Evolutionary conservation across 2,797 vertebrate species (phyloP).

Genomic region (Coilia nasus): DNA sequence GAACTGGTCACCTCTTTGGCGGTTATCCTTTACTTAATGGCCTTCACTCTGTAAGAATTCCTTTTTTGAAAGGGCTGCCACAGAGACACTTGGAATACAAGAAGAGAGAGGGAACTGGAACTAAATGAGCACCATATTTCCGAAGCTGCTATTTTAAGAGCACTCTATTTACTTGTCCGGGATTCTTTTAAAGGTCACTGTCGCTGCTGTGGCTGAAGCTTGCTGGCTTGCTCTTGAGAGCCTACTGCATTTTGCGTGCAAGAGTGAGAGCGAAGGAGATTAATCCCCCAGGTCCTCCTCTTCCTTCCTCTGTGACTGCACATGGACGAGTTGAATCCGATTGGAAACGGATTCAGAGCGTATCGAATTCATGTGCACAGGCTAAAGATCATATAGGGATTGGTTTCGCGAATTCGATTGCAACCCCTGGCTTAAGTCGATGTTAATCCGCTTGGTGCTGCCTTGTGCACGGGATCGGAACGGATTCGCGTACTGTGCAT

Average conservation of each 20-base stretch:
- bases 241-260: neutral
- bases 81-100: neutral
- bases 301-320: neutral
- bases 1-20: too few relatives aligned
- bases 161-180: conserved; percentile 41
- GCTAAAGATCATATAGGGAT: too few relatives aligned
- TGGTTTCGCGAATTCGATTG: too few relatives aligned
- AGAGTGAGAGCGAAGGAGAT: neutral
- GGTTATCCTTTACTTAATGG: too few relatives aligned
- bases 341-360: too few relatives aligned
- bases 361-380: too few relatives aligned
- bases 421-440: too few relatives aligned
- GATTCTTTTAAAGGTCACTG: conserved; percentile 50
- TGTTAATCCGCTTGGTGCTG: too few relatives aligned
- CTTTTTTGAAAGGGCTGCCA: neutral
- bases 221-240: neutral
- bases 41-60: too few relatives aligned
- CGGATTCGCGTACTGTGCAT: too few relatives aligned
- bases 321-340: too few relatives aligned
- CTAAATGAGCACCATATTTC: neutral
- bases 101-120: neutral
- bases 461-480: too few relatives aligned
- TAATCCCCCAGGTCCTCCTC: neutral
- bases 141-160: conserved; percentile 31
- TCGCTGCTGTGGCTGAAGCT: neutral